Evolutionary conservation across 2,113 vertebrate species (phyloP).

Genomic region (Eurypyga helias): DNA sequence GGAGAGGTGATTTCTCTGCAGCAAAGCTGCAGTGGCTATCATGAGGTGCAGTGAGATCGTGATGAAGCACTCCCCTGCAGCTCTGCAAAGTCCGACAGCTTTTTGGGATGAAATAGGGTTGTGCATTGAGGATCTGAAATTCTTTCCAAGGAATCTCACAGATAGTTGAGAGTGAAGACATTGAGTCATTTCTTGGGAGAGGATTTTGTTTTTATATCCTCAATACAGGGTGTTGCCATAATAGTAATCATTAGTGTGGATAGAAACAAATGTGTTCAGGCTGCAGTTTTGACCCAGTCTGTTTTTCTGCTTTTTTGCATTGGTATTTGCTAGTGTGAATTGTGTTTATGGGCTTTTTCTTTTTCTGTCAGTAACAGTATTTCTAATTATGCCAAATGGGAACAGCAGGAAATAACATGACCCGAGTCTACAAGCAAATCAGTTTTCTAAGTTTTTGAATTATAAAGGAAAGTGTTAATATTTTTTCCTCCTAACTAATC

Average conservation of each 20-base stretch:
- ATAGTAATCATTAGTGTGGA: conserved; percentile 72
- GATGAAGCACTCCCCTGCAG: not conserved
- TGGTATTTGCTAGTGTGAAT: not conserved
- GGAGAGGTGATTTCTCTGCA: not conserved
- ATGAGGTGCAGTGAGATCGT: not conserved
- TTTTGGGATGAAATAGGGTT: conserved; percentile 20
- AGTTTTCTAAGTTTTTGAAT: not conserved
- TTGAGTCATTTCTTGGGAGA: conserved; percentile 76
- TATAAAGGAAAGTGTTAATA: not conserved
- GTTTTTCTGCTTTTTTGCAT: conserved; percentile 46
- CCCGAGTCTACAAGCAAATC: not conserved
- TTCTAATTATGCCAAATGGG: not conserved
- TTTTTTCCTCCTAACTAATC: not conserved
- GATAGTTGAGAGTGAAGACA: conserved; percentile 63
- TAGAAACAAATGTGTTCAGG: conserved; percentile 69
- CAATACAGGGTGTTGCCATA: conserved; percentile 67
- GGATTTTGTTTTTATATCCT: conserved; percentile 71
- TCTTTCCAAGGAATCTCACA: conserved; percentile 72
- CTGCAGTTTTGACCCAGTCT: conserved; percentile 54
- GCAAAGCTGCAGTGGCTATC: not conserved
- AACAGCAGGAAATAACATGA: not conserved
- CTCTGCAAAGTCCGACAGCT: not conserved
- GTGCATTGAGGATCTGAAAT: conserved; percentile 19
- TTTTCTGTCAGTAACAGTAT: not conserved
- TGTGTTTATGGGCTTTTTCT: not conserved